Base-by-base conservation (phyloP, 2,113 vertebrate genomes). In the Rhinolophus sinicus region DNA sequence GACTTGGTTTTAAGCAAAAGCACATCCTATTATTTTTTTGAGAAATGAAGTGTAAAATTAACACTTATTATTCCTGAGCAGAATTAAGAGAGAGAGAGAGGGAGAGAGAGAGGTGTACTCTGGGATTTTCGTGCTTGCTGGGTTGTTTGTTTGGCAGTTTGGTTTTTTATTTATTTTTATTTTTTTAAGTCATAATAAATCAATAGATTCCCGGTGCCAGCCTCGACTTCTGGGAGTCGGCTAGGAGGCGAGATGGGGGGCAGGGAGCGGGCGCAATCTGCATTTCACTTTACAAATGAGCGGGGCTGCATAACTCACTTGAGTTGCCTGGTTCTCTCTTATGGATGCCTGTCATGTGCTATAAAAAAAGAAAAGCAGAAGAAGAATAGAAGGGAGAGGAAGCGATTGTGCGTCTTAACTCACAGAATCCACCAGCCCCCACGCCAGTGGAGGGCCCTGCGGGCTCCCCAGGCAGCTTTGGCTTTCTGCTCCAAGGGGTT, bases 1-100 rank as follows among this genome's bases (percentile, higher is more conserved):
- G 98, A 98, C 98, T 98, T 98, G 98, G 95, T 98, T 98, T 99
- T 98, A 99, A 99, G 98, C 99, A 99, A 98, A 99, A 98, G 98
- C 98, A 98, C 98, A 98, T 99, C 98, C 99, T 99, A 97, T 98
- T 98, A 98, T 98, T 99, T 99, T 99, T 99, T 99, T 99, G 99
- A 99, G 99, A 99, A 99, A 99, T 99, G 98, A 99, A 99, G 97
- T 99, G 99, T 99, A 99, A 99, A 99, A 99, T 98, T 98, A 99
- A 99, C 98, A 98, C 98, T 99, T 99, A 98, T 98, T 99, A 98
- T 98, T 98, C 98, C 95, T 92, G 97, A 97, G 88, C 96, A 84
- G 64, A 89, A 58, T 30, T 65, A 50, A 89, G 54, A 86, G 62
- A 88, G 54, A 86, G 50, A 90, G 47, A 86, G 52, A 84, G 54